Percentiles rank a stretch among this genome's conserved stretches.
phyloP scores from a whole-genome alignment of 2,113 vertebrate species.

The Oreochromis aureus region DNA sequence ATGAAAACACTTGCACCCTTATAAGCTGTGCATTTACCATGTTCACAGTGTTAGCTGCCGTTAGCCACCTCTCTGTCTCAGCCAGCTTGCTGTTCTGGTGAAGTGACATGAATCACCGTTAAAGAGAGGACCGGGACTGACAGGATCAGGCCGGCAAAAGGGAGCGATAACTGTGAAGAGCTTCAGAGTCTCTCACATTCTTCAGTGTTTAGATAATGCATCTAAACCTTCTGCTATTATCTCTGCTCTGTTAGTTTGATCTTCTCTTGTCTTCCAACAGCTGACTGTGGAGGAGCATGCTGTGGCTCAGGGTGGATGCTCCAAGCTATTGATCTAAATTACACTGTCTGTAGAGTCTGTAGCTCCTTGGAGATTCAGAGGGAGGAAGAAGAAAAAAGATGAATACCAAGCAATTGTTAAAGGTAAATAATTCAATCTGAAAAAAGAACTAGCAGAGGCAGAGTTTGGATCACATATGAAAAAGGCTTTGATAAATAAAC shows the following conservation, averaged over 20 bases:
- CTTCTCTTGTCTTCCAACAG: no score
- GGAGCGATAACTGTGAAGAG: no score
- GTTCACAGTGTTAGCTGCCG: not conserved
- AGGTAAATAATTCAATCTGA: constrained; percentile 19
- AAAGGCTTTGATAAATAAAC: constrained; percentile 14
- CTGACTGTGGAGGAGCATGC: no score
- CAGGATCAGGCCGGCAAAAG: no score
- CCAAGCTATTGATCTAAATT: constrained; percentile 53
- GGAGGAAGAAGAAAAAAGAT: not conserved
- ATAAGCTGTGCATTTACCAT: not conserved
- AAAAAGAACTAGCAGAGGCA: not conserved
- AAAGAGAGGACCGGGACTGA: no score
- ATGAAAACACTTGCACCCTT: not conserved
- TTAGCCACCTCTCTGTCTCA: not conserved
- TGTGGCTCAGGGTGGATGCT: constrained; percentile 24
- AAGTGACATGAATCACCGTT: not conserved
- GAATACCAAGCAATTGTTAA: constrained; percentile 29
- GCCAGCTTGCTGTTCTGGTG: not conserved
- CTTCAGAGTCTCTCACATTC: no score
- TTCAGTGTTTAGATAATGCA: no score
- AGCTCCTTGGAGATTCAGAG: constrained; percentile 10
- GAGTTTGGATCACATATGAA: constrained; percentile 3
- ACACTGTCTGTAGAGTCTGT: constrained; percentile 31
- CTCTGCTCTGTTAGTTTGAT: no score
- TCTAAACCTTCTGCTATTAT: no score